Conservation (phyloP, 2,797 vertebrate genomes). For the Hippopotamyrus pictus region DNA sequence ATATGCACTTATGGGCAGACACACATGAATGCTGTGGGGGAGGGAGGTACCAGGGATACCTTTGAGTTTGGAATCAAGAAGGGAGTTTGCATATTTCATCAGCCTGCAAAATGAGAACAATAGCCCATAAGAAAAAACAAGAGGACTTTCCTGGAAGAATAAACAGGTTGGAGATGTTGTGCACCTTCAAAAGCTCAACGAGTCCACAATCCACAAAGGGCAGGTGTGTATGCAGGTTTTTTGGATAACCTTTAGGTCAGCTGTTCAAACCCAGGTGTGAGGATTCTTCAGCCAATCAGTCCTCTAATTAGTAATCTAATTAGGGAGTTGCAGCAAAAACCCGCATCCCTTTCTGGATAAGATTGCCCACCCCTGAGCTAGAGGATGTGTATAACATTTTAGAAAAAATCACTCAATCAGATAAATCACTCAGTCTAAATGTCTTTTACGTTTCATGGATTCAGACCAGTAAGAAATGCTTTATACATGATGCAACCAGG, state of each 20-base stretch:
- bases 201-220: no score
- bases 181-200: not conserved
- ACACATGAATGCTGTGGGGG: not conserved
- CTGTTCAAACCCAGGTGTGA: not conserved
- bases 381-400: not conserved
- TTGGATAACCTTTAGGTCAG: not conserved
- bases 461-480: not conserved
- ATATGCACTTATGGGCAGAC: not conserved
- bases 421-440: not conserved
- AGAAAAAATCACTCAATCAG: not conserved
- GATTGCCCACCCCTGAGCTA: not conserved
- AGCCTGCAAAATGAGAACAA: constrained; percentile 61
- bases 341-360: not conserved
- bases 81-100: constrained; percentile 71
- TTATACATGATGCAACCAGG: not conserved
- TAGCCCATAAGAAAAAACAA: not conserved
- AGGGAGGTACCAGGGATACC: constrained; percentile 59
- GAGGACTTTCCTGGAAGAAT: not conserved
- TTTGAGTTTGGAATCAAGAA: constrained; percentile 84
- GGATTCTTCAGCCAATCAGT: not conserved
- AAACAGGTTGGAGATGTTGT: constrained; percentile 16
- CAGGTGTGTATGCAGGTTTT: not conserved
- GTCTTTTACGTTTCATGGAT: not conserved
- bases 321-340: not conserved
- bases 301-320: not conserved